Evolutionary conservation across 2,888 invertebrate species (phyloP).

Genomic region (Drosophila atripex): DNA sequence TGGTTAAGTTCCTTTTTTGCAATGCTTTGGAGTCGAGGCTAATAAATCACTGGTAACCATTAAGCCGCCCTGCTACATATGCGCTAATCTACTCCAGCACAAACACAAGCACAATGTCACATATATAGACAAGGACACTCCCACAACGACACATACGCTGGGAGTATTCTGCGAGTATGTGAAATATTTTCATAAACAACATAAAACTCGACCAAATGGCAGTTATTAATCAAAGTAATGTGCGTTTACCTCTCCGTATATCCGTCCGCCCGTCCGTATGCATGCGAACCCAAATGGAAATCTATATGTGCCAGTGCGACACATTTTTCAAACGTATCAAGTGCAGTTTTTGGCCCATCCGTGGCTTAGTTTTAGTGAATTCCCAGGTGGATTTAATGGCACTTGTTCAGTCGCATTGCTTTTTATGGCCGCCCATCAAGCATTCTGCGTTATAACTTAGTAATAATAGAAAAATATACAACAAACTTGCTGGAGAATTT

Average conservation of each 20-base stretch:
- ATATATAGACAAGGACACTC: constrained; percentile 29
- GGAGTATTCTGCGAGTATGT: constrained; percentile 50
- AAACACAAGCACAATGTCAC: constrained; percentile 31
- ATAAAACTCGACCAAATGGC: constrained; percentile 78
- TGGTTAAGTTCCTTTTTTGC: constrained; percentile 8
- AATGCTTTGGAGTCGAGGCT: constrained; percentile 31
- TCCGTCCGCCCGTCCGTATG: constrained; percentile 17
- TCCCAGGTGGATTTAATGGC: constrained; percentile 75
- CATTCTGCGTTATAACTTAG: constrained; percentile 47
- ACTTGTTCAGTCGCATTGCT: constrained; percentile 47
- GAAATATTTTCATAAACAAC: constrained; percentile 78
- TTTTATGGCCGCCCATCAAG: constrained; percentile 48
- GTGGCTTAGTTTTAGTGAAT: constrained; percentile 63
- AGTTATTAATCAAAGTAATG: constrained; percentile 80
- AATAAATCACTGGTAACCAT: constrained; percentile 72
- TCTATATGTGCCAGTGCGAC: constrained; percentile 24
- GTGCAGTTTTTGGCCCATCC: constrained; percentile 58
- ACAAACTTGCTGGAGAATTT: constrained; percentile 22
- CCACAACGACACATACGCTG: constrained; percentile 18
- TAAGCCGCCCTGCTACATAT: constrained; percentile 72
- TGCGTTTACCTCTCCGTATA: constrained; percentile 47
- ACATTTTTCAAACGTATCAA: constrained; percentile 65
- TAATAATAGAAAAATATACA: constrained; percentile 45
- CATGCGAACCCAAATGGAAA: constrained; percentile 8
- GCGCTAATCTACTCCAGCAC: constrained; percentile 67